Evolutionary conservation across 2,888 invertebrate species (phyloP), one percentile per base, ranked within the genome.

Genomic region (Cephus runcator): DNA sequence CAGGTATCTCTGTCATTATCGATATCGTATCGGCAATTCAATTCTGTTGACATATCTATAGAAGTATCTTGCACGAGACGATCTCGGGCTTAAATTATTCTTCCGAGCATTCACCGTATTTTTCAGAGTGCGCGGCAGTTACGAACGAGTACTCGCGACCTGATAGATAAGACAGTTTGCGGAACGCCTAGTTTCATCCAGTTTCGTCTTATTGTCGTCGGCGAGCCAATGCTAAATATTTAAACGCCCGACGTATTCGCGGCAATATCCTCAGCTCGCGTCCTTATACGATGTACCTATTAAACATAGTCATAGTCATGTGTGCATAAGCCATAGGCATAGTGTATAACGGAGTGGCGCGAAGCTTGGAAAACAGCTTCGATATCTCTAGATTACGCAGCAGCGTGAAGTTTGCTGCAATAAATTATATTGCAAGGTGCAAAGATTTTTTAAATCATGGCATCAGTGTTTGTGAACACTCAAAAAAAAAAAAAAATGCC

Each of bases 101-200:
- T 40, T 23, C 6, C 40, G 6, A 9, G 23, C 56, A 56, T 9
- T 56, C 9, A 1, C 9, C 23, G 23, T 56, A 56, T 56, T 9
- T 23, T 2, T 1, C 15, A 6, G 9, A 56, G 56, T 9, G 56
- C 56, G 56, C 56, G 23, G 23, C 23, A 56, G 23, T 56, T 23
- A 23, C 56, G 56, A 56, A 56, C 15, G 36, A 12, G 36, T 40
- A 1, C 4, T 31, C n/a, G 11, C 75, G 76, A 34, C n/a, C 34
- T 34, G 23, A 68, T 35, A 73, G 77, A 79, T 77, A 77, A 76
- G 69, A 69, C 36, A 79, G 76, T 79, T 34, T 78, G 76, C 74
- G 40, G 69, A 78, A 76, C 34, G 69, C 77, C 77, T 75, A 76
- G 79, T 76, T 71, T 15, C 40, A 77, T 69, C 77, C 75, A 33